Evolutionary conservation across 64 coral and sea anemone genomes (phyloP).

Genomic region (Pocillopora damicornis): DNA sequence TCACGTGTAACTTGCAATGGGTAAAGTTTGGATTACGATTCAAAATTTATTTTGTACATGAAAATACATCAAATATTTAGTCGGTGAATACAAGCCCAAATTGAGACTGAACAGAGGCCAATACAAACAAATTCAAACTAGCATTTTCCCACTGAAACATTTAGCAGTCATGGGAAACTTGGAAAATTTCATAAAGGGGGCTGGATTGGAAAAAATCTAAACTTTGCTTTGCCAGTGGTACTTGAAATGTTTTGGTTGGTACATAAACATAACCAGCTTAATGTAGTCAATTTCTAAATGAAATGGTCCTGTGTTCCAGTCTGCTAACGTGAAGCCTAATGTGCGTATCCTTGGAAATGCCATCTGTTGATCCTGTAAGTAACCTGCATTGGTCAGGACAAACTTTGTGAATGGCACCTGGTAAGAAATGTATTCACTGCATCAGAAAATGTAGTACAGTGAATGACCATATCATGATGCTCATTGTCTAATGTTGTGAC

Average conservation of each 20-base stretch:
- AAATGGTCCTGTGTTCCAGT: slow-evolving; percentile 85
- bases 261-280: slow-evolving; percentile 75
- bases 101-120: too few species aligned
- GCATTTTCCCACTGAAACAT: too few species aligned
- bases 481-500: too few species aligned
- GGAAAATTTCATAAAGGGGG: not conserved
- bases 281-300: slow-evolving; percentile 93
- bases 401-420: slow-evolving; percentile 98
- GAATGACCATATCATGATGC: too few species aligned
- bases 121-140: too few species aligned
- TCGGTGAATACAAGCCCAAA: too few species aligned
- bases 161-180: too few species aligned
- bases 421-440: not conserved
- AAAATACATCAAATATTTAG: too few species aligned
- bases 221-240: slow-evolving; percentile 62
- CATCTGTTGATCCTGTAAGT: slow-evolving; percentile 97
- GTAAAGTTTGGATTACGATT: too few species aligned
- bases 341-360: slow-evolving; percentile 88
- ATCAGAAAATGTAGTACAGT: not conserved
- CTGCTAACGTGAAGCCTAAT: slow-evolving; percentile 87
- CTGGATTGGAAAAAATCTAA: not conserved
- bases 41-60: too few species aligned
- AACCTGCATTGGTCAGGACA: slow-evolving; percentile 91
- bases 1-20: too few species aligned
- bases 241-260: slow-evolving; percentile 92